Evolutionary conservation across 1,140 invertebrate genomes (phyloP), one percentile per base, ranked within the genome.

Genomic region (Campoletis sonorensis): DNA sequence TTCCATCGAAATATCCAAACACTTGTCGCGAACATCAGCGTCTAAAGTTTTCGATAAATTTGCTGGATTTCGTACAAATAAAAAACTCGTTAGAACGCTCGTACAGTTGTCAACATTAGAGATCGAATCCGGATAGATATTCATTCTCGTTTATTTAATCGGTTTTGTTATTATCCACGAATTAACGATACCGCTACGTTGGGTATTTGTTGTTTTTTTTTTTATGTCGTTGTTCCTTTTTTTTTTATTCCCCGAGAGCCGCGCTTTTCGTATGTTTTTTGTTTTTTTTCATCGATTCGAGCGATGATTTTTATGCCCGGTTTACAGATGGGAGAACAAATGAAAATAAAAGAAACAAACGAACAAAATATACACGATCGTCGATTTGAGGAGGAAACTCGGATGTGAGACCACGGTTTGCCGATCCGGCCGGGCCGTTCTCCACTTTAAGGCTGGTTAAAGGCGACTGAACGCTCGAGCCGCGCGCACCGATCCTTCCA

Each of bases 391-490:
- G 64, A 68, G 64, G 33, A 51, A 61, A 37, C 30, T 79, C 51
- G 30, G 40, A 75, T 15, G 54, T 23, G 10, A 45, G 51, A 18
- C 33, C 30, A 68, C 73, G 49, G 61, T n/a, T 37, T 73, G 58
- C 70, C 75, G 71, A 64, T 64, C 71, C 26, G 51, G 26, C 79
- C 77, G 70, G 80, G 27, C 45, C 71, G 83, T 71, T 80, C 77
- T 80, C 58, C 68, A 79, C 82, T 80, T 70, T 49, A 83, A 81
- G 82, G 84, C 82, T 84, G 86, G 84, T 85, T 84, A 83, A 75
- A 85, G 84, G 84, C 84, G 85, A 87, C 86, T 87, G 84, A 86
- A 83, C 79, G 84, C 67, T 84, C 40, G 79, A 78, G 78, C 79
- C 83, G 79, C 73, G 77, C 58, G 73, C 54, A 23, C 61, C 54